Evolutionary conservation across 2,113 vertebrate genomes (phyloP).

Genomic region (Carassius gibelio): DNA sequence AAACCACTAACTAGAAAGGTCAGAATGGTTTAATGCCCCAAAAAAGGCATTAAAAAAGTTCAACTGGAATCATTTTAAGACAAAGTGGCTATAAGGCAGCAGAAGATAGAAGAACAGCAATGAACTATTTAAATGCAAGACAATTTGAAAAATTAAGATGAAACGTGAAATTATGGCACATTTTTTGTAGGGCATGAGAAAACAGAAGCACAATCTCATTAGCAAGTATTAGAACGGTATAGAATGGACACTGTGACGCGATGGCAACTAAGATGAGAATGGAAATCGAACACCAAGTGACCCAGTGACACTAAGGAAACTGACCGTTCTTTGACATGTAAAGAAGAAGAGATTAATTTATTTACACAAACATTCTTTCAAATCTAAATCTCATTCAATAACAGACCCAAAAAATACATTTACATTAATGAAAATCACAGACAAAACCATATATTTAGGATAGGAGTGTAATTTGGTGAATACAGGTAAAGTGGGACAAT

Average conservation of each 20-base stretch:
- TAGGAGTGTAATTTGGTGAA: neutral
- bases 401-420: neutral
- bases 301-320: slow-evolving; percentile 18
- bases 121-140: neutral
- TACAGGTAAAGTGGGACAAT: too few species aligned
- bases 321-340: neutral
- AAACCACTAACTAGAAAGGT: neutral
- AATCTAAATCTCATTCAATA: neutral
- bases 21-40: neutral
- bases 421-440: neutral
- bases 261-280: slow-evolving; percentile 59
- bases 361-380: neutral
- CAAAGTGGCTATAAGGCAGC: neutral
- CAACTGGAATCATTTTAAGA: neutral
- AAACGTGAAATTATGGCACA: slow-evolving; percentile 32
- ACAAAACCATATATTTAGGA: neutral
- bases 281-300: slow-evolving; percentile 62
- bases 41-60: neutral
- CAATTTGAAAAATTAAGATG: neutral
- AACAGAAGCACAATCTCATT: slow-evolving; percentile 57
- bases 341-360: neutral
- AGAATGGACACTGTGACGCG: slow-evolving; percentile 62
- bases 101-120: neutral
- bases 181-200: neutral
- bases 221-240: slow-evolving; percentile 61